phyloP scores from a whole-genome alignment of 2,113 vertebrate species.

The Physeter macrocephalus region DNA sequence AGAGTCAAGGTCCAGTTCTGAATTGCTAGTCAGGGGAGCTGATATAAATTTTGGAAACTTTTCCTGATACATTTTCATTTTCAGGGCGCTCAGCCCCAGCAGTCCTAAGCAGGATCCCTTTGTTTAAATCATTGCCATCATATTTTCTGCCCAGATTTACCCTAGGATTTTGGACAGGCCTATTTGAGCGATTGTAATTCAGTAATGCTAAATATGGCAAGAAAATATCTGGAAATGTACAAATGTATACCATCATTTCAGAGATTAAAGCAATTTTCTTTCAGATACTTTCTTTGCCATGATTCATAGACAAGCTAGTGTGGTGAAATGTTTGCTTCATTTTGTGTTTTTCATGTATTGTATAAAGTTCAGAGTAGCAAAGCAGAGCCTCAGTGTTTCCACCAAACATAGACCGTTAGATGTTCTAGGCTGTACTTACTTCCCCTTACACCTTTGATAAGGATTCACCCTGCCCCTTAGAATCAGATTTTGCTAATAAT shows the following conservation, averaged over 20 bases:
- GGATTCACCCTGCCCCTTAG: not conserved
- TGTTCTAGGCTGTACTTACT: not conserved
- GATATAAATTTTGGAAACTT: not conserved
- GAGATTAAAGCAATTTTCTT: not conserved
- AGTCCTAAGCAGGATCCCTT: not conserved
- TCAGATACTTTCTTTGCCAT: not conserved
- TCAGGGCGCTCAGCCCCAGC: slow-evolving; percentile 22
- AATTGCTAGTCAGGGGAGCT: not conserved
- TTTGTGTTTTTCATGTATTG: not conserved
- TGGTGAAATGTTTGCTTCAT: not conserved
- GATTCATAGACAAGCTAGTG: not conserved
- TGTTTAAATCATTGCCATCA: slow-evolving; percentile 44
- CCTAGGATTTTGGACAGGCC: slow-evolving; percentile 4
- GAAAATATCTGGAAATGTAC: not conserved
- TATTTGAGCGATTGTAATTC: slow-evolving; percentile 22
- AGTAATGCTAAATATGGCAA: not conserved
- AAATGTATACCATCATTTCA: not conserved
- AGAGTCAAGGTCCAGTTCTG: not conserved
- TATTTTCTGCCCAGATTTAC: slow-evolving; percentile 19
- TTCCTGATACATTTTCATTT: not conserved
- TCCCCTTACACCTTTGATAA: not conserved
- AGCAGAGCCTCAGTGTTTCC: not conserved
- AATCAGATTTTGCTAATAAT: not conserved
- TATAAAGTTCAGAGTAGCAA: not conserved
- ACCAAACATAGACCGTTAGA: not conserved